phyloP scores from a whole-genome alignment of 2,113 vertebrate genomes.

The Romanogobio albipinnatus region DNA sequence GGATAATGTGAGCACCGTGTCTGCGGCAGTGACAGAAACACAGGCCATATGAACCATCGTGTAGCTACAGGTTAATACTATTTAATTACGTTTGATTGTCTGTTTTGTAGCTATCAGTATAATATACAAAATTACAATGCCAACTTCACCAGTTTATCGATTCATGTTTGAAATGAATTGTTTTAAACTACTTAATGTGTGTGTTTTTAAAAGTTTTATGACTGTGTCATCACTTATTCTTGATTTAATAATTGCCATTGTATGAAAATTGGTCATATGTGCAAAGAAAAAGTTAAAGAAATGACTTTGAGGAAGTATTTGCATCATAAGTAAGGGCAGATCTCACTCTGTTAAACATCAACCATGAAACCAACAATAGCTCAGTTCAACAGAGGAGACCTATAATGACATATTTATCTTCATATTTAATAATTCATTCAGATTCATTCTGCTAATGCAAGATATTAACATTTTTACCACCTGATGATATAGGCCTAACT shows the following conservation, averaged over 20 bases:
- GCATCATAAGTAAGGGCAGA: not conserved
- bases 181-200: not conserved
- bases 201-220: not conserved
- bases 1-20: constrained; percentile 56
- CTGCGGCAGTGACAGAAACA: constrained; percentile 57
- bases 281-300: not conserved
- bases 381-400: not conserved
- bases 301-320: constrained; percentile 14
- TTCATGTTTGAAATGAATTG: not conserved
- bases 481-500: too few relatives aligned
- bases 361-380: constrained; percentile 8
- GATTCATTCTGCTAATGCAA: not conserved
- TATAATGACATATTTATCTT: not conserved
- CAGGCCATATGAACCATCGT: constrained; percentile 57
- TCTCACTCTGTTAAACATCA: constrained; percentile 40
- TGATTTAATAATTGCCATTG: not conserved
- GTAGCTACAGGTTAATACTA: constrained; percentile 6
- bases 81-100: not conserved
- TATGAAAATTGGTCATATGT: not conserved
- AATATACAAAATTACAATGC: not conserved
- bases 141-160: not conserved
- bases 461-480: too few relatives aligned
- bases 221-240: not conserved
- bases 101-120: not conserved
- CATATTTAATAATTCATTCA: not conserved